Conservation (phyloP, 2,797 vertebrate species). For the Meriones psammophilus region DNA sequence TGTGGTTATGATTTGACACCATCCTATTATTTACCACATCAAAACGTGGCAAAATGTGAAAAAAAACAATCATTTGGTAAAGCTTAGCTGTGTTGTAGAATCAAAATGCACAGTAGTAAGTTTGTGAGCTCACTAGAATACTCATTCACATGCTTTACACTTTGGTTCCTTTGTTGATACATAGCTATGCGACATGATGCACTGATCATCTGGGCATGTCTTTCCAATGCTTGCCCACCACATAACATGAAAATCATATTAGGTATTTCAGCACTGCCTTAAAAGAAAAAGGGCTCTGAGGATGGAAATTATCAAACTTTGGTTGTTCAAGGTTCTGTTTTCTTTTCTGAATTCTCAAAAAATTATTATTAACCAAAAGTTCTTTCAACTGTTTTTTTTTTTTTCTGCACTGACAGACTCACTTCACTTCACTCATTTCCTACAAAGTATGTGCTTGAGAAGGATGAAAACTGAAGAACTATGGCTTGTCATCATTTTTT, state of each 20-base stretch:
- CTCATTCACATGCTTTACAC: neutral
- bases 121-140: neutral
- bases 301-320: slow-evolving; percentile 4
- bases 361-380: neutral
- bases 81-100: neutral
- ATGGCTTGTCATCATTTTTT: neutral
- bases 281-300: neutral
- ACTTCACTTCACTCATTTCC: slow-evolving; percentile 43
- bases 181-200: neutral
- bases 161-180: neutral
- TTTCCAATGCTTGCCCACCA: neutral
- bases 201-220: neutral
- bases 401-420: neutral
- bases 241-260: neutral
- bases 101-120: neutral
- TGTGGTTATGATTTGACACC: neutral
- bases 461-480: neutral
- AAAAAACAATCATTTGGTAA: slow-evolving; percentile 6
- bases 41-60: neutral
- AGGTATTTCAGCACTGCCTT: neutral
- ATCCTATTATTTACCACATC: neutral
- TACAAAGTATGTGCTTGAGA: neutral
- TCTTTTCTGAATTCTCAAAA: neutral
- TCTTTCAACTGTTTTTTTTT: neutral
- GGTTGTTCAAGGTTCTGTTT: slow-evolving; percentile 16